phyloP scores from a whole-genome alignment of 2,113 vertebrate genomes.

The Carassius carassius region DNA sequence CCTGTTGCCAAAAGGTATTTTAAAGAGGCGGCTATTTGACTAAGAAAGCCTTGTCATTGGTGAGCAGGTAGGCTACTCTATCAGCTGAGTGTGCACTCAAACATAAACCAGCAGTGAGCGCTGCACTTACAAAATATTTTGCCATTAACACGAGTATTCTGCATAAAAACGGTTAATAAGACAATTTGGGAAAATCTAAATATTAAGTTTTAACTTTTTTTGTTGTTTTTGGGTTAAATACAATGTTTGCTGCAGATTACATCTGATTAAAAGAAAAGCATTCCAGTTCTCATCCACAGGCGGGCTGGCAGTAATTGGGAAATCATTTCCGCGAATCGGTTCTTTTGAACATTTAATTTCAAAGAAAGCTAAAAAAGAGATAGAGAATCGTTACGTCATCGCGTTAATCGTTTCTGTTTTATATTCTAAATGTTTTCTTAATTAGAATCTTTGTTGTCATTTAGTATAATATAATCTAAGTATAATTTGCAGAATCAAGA shows the following conservation, averaged over 20 bases:
- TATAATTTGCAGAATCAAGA: neutral
- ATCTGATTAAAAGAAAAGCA: neutral
- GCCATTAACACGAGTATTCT: neutral
- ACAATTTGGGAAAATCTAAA: neutral
- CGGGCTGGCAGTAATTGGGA: neutral
- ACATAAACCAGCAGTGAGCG: conserved; percentile 5
- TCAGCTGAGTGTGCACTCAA: conserved; percentile 29
- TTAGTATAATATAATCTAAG: neutral
- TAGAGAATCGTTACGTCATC: neutral
- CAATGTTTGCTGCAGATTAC: neutral
- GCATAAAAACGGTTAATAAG: neutral
- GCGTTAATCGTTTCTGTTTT: neutral
- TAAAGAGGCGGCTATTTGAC: conserved; percentile 53
- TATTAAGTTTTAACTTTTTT: neutral
- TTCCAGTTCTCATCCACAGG: conserved; percentile 45
- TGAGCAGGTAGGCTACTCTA: conserved; percentile 39
- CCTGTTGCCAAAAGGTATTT: conserved; percentile 60
- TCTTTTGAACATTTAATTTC: neutral
- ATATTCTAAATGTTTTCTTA: neutral
- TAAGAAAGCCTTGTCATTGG: conserved; percentile 54
- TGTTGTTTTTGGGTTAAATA: neutral
- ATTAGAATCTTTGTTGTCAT: neutral
- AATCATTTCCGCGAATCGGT: neutral
- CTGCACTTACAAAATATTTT: neutral
- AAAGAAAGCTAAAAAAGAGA: neutral